Percentiles rank a stretch among this genome's conserved stretches.
These are phyloP conservation scores for Carpatolechia fugitivella DNA, from an alignment of 2,888 invertebrate species.

Conservation along the genomic window DNA sequence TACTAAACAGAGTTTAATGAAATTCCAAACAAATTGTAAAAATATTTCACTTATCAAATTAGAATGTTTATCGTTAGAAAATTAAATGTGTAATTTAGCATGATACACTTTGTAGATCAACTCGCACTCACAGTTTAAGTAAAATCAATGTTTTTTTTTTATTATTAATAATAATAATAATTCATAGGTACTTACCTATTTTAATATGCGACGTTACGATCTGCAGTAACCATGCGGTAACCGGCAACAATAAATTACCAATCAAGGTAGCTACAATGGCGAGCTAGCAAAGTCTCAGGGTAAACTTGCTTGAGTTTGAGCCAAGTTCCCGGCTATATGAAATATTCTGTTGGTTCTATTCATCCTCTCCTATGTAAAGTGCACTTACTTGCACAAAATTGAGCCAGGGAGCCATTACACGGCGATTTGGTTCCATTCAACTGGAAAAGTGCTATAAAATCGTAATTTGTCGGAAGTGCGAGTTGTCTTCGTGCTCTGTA, in stretches of 20 bases:
- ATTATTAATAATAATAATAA: no score
- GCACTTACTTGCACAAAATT: conserved; percentile 58
- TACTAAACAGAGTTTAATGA: no score
- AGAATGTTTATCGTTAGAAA: no score
- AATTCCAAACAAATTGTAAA: no score
- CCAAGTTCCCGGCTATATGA: conserved; percentile 54
- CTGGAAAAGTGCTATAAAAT: conserved; percentile 53
- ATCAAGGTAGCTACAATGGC: conserved; percentile 48
- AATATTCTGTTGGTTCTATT: conserved; percentile 59
- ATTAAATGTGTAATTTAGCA: no score
- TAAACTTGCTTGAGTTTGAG: conserved; percentile 49
- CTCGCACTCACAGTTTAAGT: no score
- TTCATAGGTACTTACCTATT: no score
- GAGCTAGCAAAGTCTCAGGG: conserved; percentile 29
- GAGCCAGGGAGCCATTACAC: conserved; percentile 45
- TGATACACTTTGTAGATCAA: no score
- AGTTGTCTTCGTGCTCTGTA: conserved; percentile 15
- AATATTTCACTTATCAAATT: no score
- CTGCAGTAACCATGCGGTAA: background rate
- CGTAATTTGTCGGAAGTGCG: conserved; percentile 29
- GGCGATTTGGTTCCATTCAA: conserved; percentile 44
- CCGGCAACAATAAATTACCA: conserved; percentile 46
- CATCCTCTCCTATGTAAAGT: conserved; percentile 47
- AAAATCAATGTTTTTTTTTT: no score
- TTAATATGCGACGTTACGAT: no score